Percentiles rank a stretch among this genome's conserved stretches.
phyloP scores from a whole-genome alignment of 2,113 vertebrate species.

The Mesoclemmys tuberculata region DNA sequence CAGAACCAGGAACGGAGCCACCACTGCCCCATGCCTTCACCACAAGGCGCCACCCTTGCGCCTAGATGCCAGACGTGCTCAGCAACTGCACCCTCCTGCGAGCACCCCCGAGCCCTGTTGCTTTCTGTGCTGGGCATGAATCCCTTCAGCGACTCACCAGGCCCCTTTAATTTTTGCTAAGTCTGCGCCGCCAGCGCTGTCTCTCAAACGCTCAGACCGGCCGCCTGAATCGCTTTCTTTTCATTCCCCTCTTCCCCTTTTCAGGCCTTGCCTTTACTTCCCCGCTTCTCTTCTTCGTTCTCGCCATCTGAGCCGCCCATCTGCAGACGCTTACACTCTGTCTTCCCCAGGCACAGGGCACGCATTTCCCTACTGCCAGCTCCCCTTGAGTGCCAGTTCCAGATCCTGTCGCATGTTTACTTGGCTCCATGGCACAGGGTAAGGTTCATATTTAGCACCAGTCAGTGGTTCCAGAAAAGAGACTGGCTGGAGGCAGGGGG shows the following conservation, averaged over 20 bases:
- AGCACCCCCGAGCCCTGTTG: not conserved
- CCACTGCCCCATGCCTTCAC: not conserved
- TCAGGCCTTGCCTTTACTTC: rapidly evolving
- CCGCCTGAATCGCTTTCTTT: not conserved
- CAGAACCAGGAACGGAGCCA: not conserved
- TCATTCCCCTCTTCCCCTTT: not conserved
- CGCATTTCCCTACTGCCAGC: not conserved
- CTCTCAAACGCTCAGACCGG: not conserved
- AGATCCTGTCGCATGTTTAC: not conserved
- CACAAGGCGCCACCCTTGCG: not conserved
- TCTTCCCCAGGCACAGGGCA: not conserved
- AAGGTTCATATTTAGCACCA: not conserved
- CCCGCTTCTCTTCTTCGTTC: not conserved
- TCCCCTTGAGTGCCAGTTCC: not conserved
- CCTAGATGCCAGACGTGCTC: not conserved
- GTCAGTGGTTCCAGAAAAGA: not conserved
- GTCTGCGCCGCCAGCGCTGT: rapidly evolving
- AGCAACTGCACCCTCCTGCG: not conserved
- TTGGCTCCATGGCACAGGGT: rapidly evolving
- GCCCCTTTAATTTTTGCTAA: rapidly evolving
- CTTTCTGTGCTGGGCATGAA: not conserved
- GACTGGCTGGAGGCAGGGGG: not conserved
- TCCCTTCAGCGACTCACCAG: rapidly evolving
- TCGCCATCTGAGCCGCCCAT: not conserved
- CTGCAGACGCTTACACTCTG: rapidly evolving